Percentiles rank a stretch among this genome's conserved stretches.
phyloP scores from a whole-genome alignment of 2,797 vertebrate genomes.

The Hypotaenidia okinawae region DNA sequence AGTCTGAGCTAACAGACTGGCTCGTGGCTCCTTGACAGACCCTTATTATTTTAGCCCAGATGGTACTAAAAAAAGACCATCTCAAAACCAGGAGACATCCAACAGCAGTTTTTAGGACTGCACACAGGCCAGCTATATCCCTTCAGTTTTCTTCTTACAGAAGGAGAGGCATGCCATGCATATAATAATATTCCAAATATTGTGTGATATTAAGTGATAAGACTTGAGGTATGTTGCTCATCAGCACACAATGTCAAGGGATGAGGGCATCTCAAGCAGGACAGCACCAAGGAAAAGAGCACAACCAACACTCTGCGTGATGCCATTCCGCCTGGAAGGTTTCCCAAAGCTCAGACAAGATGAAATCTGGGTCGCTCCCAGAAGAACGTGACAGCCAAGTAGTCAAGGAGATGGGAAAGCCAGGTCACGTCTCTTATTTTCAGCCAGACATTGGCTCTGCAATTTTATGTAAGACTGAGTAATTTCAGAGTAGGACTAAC shows the following conservation, averaged over 20 bases:
- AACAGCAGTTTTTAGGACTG: background rate
- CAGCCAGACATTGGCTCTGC: background rate
- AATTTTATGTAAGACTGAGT: background rate
- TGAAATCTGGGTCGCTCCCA: background rate
- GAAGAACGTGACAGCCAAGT: background rate
- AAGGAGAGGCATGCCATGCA: background rate
- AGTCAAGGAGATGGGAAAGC: background rate
- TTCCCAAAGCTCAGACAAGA: background rate
- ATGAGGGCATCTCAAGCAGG: background rate
- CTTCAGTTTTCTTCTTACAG: background rate
- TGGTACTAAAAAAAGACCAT: constrained; percentile 45
- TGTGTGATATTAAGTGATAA: background rate
- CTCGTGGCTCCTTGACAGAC: background rate
- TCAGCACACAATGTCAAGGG: background rate
- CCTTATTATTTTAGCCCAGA: constrained; percentile 26
- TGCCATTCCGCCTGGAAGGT: background rate
- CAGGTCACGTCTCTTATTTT: background rate
- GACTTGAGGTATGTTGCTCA: background rate
- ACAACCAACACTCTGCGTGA: background rate
- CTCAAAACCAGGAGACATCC: background rate
- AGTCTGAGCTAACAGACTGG: background rate
- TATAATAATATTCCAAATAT: background rate
- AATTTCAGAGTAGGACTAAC: background rate
- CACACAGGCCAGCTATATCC: background rate
- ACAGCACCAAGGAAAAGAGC: background rate